Base-by-base conservation (phyloP, 2,113 vertebrate genomes). In the Lota lota region DNA sequence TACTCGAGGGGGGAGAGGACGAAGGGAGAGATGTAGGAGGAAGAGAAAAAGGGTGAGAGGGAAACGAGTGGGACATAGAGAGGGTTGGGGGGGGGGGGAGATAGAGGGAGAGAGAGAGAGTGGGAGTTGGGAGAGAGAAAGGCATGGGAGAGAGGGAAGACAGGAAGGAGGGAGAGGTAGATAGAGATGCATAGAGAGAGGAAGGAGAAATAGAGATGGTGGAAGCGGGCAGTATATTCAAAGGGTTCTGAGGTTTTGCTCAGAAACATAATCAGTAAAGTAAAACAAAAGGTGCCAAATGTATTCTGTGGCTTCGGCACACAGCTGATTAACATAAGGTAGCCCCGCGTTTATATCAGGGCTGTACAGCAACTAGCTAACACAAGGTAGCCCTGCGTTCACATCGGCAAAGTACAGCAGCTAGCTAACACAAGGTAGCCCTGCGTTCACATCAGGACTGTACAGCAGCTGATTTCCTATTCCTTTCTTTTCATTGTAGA, bases 251-350 rank as follows among this genome's bases (percentile, higher is more conserved):
- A 47, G 40, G 40, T 47, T 47, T 47, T 47, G 40, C 40, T 12
- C 40, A 14, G 40, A 47, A 47, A 47, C 40, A 47, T 47, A 2
- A 14, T 47, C 40, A 12, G 40, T 47, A 47, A 5, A 47, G 40
- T 47, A 47, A 47, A 1, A 47, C 40, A n/a, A n/a, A 58, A 33
- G 28, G 28, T 33, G 28, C 28, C 28, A 33, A 5, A 47, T 47
- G 40, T 14, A 47, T 47, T 2, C 10, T 47, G 40, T 47, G 10
- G 40, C 40, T 47, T 47, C 40, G 84, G 85, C 84, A 87, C 80
- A 89, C 85, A 92, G 89, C 90, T 91, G 90, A 92, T 92, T 92
- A 92, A 74, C 67, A 59, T 82, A 82, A 85, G 88, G 87, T 88
- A 83, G 82, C 89, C 64, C 81, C 89, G 82, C 88, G 90, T 91